A percentile compares a stretch with the other conserved stretches of the same genome.
Evolutionary conservation across 92 coral and sea anemone genomes (phyloP).

Genomic region (Epizoanthus stellaris): DNA sequence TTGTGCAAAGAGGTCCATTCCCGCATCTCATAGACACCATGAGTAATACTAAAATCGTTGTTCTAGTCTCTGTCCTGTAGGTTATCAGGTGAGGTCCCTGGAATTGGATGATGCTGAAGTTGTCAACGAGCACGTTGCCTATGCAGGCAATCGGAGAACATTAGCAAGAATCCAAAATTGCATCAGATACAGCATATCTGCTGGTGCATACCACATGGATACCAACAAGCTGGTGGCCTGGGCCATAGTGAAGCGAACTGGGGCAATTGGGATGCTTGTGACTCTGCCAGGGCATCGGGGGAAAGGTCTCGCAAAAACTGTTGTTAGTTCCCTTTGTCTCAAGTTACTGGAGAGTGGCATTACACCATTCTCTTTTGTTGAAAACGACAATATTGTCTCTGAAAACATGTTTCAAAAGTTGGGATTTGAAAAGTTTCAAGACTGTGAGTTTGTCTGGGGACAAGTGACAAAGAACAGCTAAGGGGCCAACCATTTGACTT

Average conservation of each 20-base stretch:
- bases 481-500: too few relatives aligned
- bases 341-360: conserved; percentile 10
- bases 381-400: conserved; percentile 21
- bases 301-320: conserved; percentile 50
- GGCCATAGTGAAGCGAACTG: conserved; percentile 32
- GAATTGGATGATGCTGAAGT: conserved; percentile 1
- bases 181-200: conserved; percentile 42
- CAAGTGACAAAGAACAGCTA: conserved; percentile 1
- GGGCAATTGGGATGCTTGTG: conserved; percentile 27
- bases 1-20: too few relatives aligned
- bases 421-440: conserved; percentile 32
- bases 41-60: background rate
- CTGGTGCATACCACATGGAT: conserved; percentile 40
- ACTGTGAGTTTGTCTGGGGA: background rate
- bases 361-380: conserved; percentile 11
- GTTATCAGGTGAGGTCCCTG: conserved; percentile 31
- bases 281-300: conserved; percentile 39
- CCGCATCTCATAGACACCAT: too few relatives aligned
- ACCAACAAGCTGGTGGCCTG: conserved; percentile 51
- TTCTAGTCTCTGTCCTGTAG: conserved; percentile 27
- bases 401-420: conserved; percentile 18
- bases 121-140: conserved; percentile 16
- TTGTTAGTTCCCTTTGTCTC: conserved; percentile 26
- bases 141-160: conserved; percentile 16
- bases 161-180: conserved; percentile 22